Percentiles rank a stretch among this genome's conserved stretches.
Conservation (phyloP, 2,888 invertebrate genomes). For the Eristalis pertinax region DNA sequence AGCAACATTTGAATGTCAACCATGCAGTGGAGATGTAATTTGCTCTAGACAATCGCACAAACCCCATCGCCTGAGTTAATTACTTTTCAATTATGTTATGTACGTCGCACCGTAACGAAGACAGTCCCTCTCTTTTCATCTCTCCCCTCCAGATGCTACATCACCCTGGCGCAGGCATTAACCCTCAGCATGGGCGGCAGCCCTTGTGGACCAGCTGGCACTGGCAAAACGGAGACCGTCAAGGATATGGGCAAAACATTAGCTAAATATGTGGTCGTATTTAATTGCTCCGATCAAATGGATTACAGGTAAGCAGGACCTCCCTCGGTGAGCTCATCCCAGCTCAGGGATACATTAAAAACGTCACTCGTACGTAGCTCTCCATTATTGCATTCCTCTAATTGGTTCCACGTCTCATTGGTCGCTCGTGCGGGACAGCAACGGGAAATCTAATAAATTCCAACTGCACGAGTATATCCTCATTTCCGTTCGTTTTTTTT, state of each 20-base stretch:
- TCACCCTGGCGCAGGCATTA: slow-evolving; percentile 96
- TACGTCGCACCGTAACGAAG: not conserved
- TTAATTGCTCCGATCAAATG: slow-evolving; percentile 99
- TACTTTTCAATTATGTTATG: slow-evolving; percentile 45
- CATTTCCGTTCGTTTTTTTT: slow-evolving; percentile 5
- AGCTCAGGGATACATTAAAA: slow-evolving; percentile 58
- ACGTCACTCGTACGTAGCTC: slow-evolving; percentile 38
- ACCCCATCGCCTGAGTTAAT: slow-evolving; percentile 31
- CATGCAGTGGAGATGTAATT: slow-evolving; percentile 19
- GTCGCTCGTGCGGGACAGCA: not conserved
- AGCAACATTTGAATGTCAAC: not conserved
- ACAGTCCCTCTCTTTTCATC: slow-evolving; percentile 19
- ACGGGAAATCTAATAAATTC: slow-evolving; percentile 26
- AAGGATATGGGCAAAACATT: slow-evolving; percentile 99
- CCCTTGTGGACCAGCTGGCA: slow-evolving; percentile 98
- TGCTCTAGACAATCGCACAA: slow-evolving; percentile 18
- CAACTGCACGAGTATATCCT: slow-evolving; percentile 39
- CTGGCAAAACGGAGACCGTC: slow-evolving; percentile 98
- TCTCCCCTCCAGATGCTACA: slow-evolving; percentile 95
- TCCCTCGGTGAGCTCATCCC: slow-evolving; percentile 9
- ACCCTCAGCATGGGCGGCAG: slow-evolving; percentile 98
- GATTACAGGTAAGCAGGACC: slow-evolving; percentile 87
- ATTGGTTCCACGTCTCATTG: slow-evolving; percentile 55
- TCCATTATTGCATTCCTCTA: slow-evolving; percentile 66
- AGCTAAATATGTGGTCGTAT: slow-evolving; percentile 97